Evolutionary conservation across 2,888 invertebrate species (phyloP), one percentile per base, ranked within the genome.

Genomic region (Tipula lateralis): DNA sequence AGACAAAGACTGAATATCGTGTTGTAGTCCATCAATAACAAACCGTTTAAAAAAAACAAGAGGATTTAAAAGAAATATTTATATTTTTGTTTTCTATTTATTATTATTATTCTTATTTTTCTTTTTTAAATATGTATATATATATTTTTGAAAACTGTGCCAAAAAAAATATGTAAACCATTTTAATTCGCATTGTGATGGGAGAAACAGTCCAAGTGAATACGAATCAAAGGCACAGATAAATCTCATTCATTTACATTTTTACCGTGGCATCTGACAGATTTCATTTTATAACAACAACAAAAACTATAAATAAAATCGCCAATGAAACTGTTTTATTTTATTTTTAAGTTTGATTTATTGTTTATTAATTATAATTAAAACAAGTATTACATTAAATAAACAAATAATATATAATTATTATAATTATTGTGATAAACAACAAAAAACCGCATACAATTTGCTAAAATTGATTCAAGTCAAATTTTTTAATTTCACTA

Each of bases 371-470:
- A 66, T 44, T 66, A 66, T 66, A 24, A 66, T 66, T 66, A 66
- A 66, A 66, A 66, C 66, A 66, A 66, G 66, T 66, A 66, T 66
- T 66, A 66, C n/a, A n/a, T n/a, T n/a, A n/a, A n/a, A n/a, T n/a
- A 19, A 66, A 66, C 6, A 66, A 24, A 16, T 44, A 16, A 39
- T 13, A 39, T 12, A 50, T 16, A 66, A 66, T 44, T 24, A 24
- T 66, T 66, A 66, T 24, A n/a, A 44, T 44, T 39, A 39, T 50
- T 66, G 66, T 66, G 66, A 66, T 66, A 66, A 66, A 66, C 9
- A 66, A 66, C 66, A 66, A 66, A 32, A n/a, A 32, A 2, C 32
- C 32, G 32, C 32, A 32, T 5, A 36, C n/a, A 36, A 36, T 36
- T 12, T 12, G 44, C 44, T 16, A n/a, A 24, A 66, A 66, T 66